Percentiles rank a stretch among this genome's conserved stretches.
Evolutionary conservation across 2,113 vertebrate species (phyloP).

Genomic region (Etheostoma spectabile): DNA sequence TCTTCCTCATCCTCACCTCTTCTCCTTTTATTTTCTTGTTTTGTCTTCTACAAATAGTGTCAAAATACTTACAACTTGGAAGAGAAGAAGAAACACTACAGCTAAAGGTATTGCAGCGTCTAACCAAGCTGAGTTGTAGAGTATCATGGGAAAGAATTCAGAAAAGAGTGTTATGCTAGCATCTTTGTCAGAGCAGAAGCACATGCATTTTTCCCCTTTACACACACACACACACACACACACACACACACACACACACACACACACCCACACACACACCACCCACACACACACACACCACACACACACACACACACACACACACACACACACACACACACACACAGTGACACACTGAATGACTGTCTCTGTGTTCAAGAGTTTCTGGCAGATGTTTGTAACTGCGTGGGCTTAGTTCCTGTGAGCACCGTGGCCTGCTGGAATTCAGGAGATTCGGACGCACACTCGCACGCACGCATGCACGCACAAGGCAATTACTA

Average conservation of each 20-base stretch:
- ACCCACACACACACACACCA: neutral
- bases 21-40: neutral
- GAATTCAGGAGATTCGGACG: conserved; percentile 60
- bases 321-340: conserved; percentile 27
- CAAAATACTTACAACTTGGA: neutral
- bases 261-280: conserved; percentile 26
- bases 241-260: conserved; percentile 18
- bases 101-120: neutral
- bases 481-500: conserved; percentile 56
- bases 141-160: neutral
- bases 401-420: conserved; percentile 69
- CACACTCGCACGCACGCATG: conserved; percentile 32
- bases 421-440: conserved; percentile 62
- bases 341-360: conserved; percentile 26
- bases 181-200: conserved; percentile 14
- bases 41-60: neutral
- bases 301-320: conserved; percentile 16
- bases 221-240: neutral
- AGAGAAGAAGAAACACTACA: neutral
- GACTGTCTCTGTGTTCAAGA: conserved; percentile 49
- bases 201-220: neutral
- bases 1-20: too few relatives aligned
- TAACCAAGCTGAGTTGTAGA: neutral
- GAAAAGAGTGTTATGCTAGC: neutral
- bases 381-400: conserved; percentile 66